Evolutionary conservation across 1,140 invertebrate genomes (phyloP), one percentile per base, ranked within the genome.

Genomic region (Neodiprion pinetum): DNA sequence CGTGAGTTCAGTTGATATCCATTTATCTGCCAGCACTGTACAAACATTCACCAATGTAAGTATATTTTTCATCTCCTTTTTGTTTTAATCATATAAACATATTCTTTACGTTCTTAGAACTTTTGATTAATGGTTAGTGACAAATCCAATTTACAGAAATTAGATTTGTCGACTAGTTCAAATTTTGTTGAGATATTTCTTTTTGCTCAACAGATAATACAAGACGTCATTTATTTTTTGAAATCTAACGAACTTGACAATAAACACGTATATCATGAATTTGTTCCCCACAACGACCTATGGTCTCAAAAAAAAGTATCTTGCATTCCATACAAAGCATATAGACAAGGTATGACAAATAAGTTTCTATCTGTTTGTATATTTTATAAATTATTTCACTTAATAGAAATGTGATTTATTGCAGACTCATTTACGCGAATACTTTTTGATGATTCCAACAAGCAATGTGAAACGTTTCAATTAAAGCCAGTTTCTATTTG

Each of bases 11-110:
- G 86, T 96, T 17, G 91, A 95, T 81, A 78, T 96, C 11, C 92
- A 95, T 81, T 81, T 96, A 1, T 94, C 94, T 28, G 90, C 93
- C n/a, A 92, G 92, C 66, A 93, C 93, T 9, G 90, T 96, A 2
- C 93, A 93, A 76, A 94, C 94, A 67, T 81, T 93, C 11, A 86
- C 90, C 77, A 91, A 91, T 79, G 90, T 90, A 82, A 84, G 89
- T 89, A 75, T 61, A 12, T 61, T 61, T 17, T 61, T 61, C 9
- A 14, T 0, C 5, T 17, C n/a, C 53, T 61, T 5, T 70, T n/a
- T 74, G 68, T 66, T 73, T 68, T 73, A 68, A 40, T 49, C 48
- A 73, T 17, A 73, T 9, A 72, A 65, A 72, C 47, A 47, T 47
- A 40, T 48, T n/a, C 48, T 21, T 9, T n/a, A 48, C 49, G 65